Evolutionary conservation across 2,797 vertebrate species (phyloP).

Genomic region (Melanotaenia pygmaea): DNA sequence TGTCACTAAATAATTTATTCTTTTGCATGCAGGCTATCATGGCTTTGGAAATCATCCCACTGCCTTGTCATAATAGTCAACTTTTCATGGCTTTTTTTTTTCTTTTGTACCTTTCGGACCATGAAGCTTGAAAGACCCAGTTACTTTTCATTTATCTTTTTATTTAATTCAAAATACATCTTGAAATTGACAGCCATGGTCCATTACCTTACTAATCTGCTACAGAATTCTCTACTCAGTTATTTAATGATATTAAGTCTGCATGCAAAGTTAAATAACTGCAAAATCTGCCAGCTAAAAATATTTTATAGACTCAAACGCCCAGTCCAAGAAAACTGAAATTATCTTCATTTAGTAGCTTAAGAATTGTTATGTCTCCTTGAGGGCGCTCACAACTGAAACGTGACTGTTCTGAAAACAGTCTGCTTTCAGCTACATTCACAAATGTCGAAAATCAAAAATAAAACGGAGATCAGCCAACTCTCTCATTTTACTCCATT

Average conservation of each 20-base stretch:
- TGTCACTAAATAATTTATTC: slow-evolving; percentile 64
- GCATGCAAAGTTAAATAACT: slow-evolving; percentile 30
- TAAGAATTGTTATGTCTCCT: slow-evolving; percentile 25
- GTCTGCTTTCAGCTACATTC: slow-evolving; percentile 31
- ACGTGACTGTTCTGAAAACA: slow-evolving; percentile 22
- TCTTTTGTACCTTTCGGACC: slow-evolving; percentile 34
- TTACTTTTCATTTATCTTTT: slow-evolving; percentile 27
- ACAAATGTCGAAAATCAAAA: slow-evolving; percentile 56
- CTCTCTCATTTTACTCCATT: slow-evolving; percentile 47
- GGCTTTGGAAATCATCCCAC: slow-evolving; percentile 59
- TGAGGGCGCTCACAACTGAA: slow-evolving; percentile 25
- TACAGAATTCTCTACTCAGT: slow-evolving; percentile 7
- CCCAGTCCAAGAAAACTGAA: slow-evolving; percentile 27
- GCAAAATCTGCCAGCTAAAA: slow-evolving; percentile 16
- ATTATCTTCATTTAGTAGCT: slow-evolving; percentile 26
- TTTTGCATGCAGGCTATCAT: slow-evolving; percentile 50
- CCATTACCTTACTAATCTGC: slow-evolving; percentile 30
- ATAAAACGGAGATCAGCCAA: slow-evolving; percentile 60
- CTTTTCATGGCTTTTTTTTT: slow-evolving; percentile 57
- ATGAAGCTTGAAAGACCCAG: slow-evolving; percentile 39
- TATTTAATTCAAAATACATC: slow-evolving; percentile 19
- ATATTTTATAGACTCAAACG: slow-evolving; percentile 13
- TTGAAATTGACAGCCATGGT: slow-evolving; percentile 24
- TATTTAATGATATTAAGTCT: slow-evolving; percentile 31
- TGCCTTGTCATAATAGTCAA: slow-evolving; percentile 40